Evolutionary conservation across 2,113 vertebrate species (phyloP), one percentile per base, ranked within the genome.

Genomic region (Eudorcas thomsonii): DNA sequence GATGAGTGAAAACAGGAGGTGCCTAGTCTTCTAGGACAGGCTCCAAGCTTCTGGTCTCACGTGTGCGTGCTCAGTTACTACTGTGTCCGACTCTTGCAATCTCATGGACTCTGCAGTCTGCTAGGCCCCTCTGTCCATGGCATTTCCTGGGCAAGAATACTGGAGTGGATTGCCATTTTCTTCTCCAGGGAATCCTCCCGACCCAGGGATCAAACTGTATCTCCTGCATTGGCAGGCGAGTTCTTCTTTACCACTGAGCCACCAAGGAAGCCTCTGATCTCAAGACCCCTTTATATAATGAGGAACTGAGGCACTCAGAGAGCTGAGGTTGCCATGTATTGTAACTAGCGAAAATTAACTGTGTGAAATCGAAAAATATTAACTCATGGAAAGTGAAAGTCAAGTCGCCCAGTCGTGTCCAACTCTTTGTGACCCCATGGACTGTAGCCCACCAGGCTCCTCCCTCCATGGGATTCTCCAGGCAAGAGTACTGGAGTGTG

Each of bases 351-450:
- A 88, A 45, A 78, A 28, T 95, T 54, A 82, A 74, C 25, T 12
- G 39, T 50, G 33, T 91, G 33, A 93, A 91, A 80, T 45, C 39
- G 36, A 59, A 96, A 96, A 92, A 67, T 92, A 71, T 67, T 85
- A 92, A 92, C 17, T 71, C 19, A 71, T 21, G 95, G 36, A 39
- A 39, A 39, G 36, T 39, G 36, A 39, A 39, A 39, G 36, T 39
- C 2, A 39, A 39, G 36, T 39, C 36, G 36, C 36, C 36, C 36
- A 39, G 36, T 39, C 36, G 36, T 39, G 36, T 39, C 36, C 36
- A 39, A 39, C 36, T 39, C 36, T 39, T 39, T 39, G 36, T 3
- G 36, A 39, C 36, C 36, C 36, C 36, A 39, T 39, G 36, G 36
- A 39, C 36, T 39, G 36, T 39, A 39, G 36, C 36, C 36, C 36